Evolutionary conservation across 1,140 invertebrate genomes (phyloP).

Genomic region (Manduca sexta): DNA sequence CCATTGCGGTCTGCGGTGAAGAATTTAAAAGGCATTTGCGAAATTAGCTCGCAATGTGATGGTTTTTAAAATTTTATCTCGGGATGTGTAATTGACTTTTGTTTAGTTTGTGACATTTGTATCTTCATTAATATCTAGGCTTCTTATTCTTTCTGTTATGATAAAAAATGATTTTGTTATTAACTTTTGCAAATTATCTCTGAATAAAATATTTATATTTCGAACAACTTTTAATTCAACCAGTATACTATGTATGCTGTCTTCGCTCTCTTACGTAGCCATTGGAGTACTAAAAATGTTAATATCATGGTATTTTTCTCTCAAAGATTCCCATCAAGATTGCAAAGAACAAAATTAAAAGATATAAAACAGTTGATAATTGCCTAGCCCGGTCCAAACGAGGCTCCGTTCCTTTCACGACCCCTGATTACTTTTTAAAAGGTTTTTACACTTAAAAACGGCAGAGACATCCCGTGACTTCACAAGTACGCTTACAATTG

Average conservation of each 20-base stretch:
- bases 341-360: conserved; percentile 46
- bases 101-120: no score
- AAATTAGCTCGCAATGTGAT: conserved; percentile 34
- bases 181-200: no score
- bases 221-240: no score
- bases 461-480: conserved; percentile 38
- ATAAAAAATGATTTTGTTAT: no score
- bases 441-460: conserved; percentile 44
- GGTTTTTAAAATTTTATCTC: no score
- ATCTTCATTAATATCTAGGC: no score
- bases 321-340: conserved; percentile 25
- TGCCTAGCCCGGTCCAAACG: conserved; percentile 44
- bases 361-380: conserved; percentile 53
- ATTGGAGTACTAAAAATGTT: no score
- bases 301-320: neutral
- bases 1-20: conserved; percentile 48
- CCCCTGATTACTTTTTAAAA: conserved; percentile 63
- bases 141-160: no score
- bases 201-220: no score
- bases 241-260: no score
- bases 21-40: conserved; percentile 60
- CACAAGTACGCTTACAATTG: conserved; percentile 35
- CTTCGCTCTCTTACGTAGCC: no score
- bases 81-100: no score
- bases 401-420: conserved; percentile 35